Conservation (phyloP, 2,113 vertebrate species). For the Seriola quinqueradiata region DNA sequence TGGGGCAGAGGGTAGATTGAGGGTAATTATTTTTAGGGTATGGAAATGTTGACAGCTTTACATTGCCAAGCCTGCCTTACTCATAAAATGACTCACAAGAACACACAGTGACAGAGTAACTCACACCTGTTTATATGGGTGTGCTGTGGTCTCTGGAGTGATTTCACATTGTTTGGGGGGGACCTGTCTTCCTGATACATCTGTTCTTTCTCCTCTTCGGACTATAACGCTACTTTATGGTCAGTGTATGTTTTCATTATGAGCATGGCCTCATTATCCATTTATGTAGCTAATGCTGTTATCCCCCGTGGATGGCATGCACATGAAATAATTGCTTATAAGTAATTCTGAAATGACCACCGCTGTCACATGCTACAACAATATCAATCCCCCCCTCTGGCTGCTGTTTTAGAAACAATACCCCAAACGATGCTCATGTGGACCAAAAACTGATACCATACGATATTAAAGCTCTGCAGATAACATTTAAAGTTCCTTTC, state of each 20-base stretch:
- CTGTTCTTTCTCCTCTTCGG: conserved; percentile 29
- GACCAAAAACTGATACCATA: neutral
- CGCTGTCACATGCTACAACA: neutral
- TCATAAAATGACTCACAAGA: conserved; percentile 33
- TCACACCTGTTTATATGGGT: conserved; percentile 53
- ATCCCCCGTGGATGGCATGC: conserved; percentile 50
- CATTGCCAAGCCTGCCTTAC: conserved; percentile 37
- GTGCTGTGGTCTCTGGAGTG: conserved; percentile 22
- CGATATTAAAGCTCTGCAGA: neutral
- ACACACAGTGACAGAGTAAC: conserved; percentile 46
- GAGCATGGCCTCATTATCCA: conserved; percentile 60
- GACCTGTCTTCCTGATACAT: conserved; percentile 39
- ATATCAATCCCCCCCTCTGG: neutral
- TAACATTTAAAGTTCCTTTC: neutral
- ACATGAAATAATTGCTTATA: conserved; percentile 53
- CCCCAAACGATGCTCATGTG: neutral
- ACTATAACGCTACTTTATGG: conserved; percentile 43
- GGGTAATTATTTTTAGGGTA: conserved; percentile 79
- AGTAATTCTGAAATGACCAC: conserved; percentile 42
- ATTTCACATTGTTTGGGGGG: conserved; percentile 40
- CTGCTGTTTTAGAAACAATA: neutral
- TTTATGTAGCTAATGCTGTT: conserved; percentile 58
- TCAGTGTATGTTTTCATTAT: conserved; percentile 41
- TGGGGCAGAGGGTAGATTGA: conserved; percentile 68
- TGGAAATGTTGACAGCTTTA: conserved; percentile 70